Evolutionary conservation across 2,113 vertebrate genomes (phyloP).

Genomic region (Heptranchias perlo): DNA sequence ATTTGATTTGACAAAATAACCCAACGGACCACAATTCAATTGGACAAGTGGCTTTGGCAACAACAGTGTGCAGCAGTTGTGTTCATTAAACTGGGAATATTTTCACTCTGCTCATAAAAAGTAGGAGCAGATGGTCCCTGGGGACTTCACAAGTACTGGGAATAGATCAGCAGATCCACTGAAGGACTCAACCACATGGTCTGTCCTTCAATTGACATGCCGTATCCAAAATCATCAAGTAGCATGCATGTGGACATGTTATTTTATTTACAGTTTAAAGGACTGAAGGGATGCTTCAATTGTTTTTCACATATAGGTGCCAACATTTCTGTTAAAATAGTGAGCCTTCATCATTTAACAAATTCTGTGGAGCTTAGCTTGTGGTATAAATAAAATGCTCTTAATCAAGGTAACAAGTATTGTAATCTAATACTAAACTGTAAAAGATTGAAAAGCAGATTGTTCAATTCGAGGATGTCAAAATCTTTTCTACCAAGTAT

Average conservation of each 20-base stretch:
- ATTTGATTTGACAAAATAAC: constrained; percentile 5
- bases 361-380: neutral
- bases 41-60: neutral
- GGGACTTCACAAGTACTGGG: neutral
- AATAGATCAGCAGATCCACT: neutral
- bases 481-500: neutral
- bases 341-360: neutral
- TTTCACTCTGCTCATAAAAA: neutral
- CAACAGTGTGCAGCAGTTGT: neutral
- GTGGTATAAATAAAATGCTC: neutral
- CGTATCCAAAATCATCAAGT: too few species aligned
- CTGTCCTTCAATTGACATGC: neutral
- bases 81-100: neutral
- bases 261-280: neutral
- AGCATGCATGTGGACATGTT: neutral
- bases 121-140: neutral
- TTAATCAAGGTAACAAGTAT: neutral
- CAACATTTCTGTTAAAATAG: neutral
- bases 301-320: neutral
- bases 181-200: neutral
- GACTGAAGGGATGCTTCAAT: neutral
- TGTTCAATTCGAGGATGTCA: neutral
- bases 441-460: neutral
- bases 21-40: neutral
- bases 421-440: neutral